Conservation (phyloP, 1,140 invertebrate genomes). For the Drosophila biarmipes region DNA sequence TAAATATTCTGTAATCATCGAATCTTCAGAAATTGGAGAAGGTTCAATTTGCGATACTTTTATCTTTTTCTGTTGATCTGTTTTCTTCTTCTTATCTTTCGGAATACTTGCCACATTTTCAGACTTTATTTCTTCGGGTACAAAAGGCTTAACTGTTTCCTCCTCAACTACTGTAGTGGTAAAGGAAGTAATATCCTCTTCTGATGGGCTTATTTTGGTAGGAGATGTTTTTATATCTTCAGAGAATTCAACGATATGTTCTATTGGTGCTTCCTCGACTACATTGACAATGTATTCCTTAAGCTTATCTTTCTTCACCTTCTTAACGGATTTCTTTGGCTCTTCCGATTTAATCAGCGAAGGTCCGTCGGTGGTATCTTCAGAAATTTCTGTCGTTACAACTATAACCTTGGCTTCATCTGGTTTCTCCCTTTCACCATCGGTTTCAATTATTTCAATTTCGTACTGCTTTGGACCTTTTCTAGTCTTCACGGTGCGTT, state of each 20-base stretch:
- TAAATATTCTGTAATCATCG: slow-evolving; percentile 1
- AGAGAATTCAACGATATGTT: slow-evolving; percentile 53
- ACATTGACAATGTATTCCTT: slow-evolving; percentile 69
- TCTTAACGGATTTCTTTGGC: slow-evolving; percentile 70
- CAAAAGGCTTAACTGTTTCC: slow-evolving; percentile 9
- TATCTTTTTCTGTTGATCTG: slow-evolving; percentile 71
- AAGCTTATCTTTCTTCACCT: slow-evolving; percentile 69
- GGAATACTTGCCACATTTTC: slow-evolving; percentile 1
- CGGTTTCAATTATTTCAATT: slow-evolving; percentile 84
- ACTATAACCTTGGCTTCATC: slow-evolving; percentile 74
- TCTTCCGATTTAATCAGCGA: slow-evolving; percentile 50
- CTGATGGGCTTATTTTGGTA: slow-evolving; percentile 3
- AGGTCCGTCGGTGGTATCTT: slow-evolving; percentile 36
- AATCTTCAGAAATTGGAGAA: slow-evolving; percentile 1
- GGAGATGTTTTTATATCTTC: slow-evolving; percentile 33
- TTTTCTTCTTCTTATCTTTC: slow-evolving; percentile 77
- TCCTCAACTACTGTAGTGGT: slow-evolving; percentile 67
- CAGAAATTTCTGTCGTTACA: slow-evolving; percentile 72
- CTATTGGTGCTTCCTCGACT: slow-evolving; percentile 64
- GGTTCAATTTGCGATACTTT: slow-evolving; percentile 51
- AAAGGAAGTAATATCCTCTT: slow-evolving; percentile 35
- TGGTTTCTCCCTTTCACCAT: slow-evolving; percentile 17
- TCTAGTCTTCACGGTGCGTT: slow-evolving; percentile 84
- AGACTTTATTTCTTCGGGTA: slow-evolving; percentile 22
- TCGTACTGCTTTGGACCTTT: slow-evolving; percentile 84